phyloP scores from a whole-genome alignment of 2,888 invertebrate species.

The Pollenia griseotomentosa region DNA sequence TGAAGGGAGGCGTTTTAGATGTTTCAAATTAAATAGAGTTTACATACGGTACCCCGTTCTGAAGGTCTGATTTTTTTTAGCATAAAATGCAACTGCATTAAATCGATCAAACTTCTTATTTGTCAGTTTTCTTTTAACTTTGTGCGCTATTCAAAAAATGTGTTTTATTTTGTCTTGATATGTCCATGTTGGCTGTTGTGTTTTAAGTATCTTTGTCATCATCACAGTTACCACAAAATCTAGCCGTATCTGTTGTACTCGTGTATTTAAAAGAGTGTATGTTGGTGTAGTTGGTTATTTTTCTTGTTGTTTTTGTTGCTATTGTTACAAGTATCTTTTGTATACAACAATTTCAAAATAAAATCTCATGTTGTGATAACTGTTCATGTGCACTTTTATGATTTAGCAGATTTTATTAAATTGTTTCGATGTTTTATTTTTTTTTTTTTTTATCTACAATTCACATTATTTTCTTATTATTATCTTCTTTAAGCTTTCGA shows the following conservation, averaged over 20 bases:
- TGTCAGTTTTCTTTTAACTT: neutral
- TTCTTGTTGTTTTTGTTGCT: neutral
- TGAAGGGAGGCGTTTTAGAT: no score
- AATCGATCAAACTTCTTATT: neutral
- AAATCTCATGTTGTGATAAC: conserved; percentile 68
- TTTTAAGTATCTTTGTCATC: conserved; percentile 45
- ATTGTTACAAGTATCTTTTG: conserved; percentile 26
- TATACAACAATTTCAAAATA: conserved; percentile 18
- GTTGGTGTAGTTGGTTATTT: neutral
- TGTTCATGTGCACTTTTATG: conserved; percentile 52
- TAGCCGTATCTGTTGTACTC: neutral
- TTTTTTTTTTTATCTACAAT: conserved; percentile 36
- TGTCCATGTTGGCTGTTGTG: conserved; percentile 30
- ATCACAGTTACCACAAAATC: conserved; percentile 15
- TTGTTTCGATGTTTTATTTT: conserved; percentile 51
- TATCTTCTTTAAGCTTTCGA: conserved; percentile 12
- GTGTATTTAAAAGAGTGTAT: neutral
- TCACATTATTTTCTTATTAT: conserved; percentile 32
- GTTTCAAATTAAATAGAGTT: neutral
- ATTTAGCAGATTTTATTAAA: conserved; percentile 63
- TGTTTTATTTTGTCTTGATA: conserved; percentile 29
- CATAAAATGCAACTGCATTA: neutral
- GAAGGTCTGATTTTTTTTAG: neutral
- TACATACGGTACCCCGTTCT: no score
- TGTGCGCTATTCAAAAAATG: conserved; percentile 18